Conservation (phyloP, 2,888 invertebrate species). For the Catocala sponsa region DNA sequence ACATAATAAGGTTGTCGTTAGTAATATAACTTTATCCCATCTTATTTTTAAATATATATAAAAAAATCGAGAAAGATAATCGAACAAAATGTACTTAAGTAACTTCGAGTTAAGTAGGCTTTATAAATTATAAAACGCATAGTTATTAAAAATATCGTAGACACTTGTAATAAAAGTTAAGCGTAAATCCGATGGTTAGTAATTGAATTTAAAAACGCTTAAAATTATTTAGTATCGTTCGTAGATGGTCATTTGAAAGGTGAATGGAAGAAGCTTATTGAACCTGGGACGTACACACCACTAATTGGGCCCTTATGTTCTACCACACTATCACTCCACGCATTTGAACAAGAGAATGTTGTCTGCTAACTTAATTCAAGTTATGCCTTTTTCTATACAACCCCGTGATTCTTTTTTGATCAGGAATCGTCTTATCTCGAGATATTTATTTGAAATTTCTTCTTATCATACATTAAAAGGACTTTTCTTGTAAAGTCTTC, state of each 20-base stretch:
- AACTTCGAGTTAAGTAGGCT: slow-evolving; percentile 86
- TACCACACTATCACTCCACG: slow-evolving; percentile 1
- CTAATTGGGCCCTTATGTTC: slow-evolving; percentile 22
- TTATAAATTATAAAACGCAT: slow-evolving; percentile 87
- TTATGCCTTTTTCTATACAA: too few relatives aligned
- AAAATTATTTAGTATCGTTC: slow-evolving; percentile 76
- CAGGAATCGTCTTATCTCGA: too few relatives aligned
- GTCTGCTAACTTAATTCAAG: too few relatives aligned
- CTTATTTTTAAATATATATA: slow-evolving; percentile 70
- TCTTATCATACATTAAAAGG: too few relatives aligned
- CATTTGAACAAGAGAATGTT: background rate
- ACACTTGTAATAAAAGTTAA: slow-evolving; percentile 76
- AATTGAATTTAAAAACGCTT: slow-evolving; percentile 82
- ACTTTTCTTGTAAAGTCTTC: too few relatives aligned
- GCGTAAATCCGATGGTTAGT: slow-evolving; percentile 78
- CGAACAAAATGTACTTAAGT: slow-evolving; percentile 88
- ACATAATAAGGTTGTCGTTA: slow-evolving; percentile 83
- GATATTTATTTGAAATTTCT: too few relatives aligned
- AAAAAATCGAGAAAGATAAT: slow-evolving; percentile 76
- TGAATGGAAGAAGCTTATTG: slow-evolving; percentile 47
- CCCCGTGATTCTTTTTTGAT: too few relatives aligned
- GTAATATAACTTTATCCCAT: slow-evolving; percentile 77
- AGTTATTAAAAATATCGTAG: slow-evolving; percentile 81
- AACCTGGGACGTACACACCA: slow-evolving; percentile 66
- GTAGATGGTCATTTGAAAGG: slow-evolving; percentile 61